Evolutionary conservation across 2,113 vertebrate genomes (phyloP).

Genomic region (Aldabrachelys gigantea): DNA sequence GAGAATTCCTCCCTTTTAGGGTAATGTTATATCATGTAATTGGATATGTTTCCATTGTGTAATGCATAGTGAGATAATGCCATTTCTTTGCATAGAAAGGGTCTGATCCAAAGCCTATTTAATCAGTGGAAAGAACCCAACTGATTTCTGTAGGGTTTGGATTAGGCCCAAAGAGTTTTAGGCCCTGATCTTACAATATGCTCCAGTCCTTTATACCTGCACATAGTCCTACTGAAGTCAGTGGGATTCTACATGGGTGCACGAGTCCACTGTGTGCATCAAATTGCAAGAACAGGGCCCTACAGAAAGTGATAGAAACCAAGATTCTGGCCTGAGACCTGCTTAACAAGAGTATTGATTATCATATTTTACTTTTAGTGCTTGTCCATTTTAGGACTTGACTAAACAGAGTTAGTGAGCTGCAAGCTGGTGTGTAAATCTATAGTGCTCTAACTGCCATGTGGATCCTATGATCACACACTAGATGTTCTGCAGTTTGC

Average conservation of each 20-base stretch:
- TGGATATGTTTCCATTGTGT: not conserved
- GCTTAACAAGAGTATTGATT: not conserved
- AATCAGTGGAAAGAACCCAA: not conserved
- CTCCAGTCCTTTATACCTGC: not conserved
- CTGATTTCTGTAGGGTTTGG: too few relatives aligned
- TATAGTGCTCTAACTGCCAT: not conserved
- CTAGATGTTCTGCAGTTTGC: not conserved
- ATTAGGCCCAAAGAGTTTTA: not conserved
- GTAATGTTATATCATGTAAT: not conserved
- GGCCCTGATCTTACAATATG: not conserved
- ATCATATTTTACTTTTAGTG: not conserved
- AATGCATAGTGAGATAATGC: not conserved
- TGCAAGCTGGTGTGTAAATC: not conserved
- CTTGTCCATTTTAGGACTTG: not conserved
- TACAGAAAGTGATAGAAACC: not conserved
- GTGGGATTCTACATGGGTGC: not conserved
- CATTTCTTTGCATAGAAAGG: not conserved
- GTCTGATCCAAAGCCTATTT: not conserved
- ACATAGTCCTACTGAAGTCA: not conserved
- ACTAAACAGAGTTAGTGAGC: not conserved
- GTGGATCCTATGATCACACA: not conserved
- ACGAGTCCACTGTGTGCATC: not conserved
- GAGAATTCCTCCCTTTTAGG: not conserved
- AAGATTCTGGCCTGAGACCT: not conserved
- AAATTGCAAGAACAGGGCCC: not conserved